Evolutionary conservation across 2,888 invertebrate species (phyloP).

Genomic region (Thumatha senex): DNA sequence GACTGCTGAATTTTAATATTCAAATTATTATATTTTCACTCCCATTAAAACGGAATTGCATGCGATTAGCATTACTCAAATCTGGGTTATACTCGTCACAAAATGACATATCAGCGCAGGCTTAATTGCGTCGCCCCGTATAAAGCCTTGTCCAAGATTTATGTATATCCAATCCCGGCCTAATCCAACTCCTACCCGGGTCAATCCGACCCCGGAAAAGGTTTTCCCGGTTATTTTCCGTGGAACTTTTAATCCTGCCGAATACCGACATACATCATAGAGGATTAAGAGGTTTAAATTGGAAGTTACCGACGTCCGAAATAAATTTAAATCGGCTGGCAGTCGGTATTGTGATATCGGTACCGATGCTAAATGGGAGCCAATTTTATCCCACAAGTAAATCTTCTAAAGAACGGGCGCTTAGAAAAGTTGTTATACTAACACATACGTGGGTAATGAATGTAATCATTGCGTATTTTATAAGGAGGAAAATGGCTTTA

Average conservation of each 20-base stretch:
- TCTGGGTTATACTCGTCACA: slow-evolving; percentile 60
- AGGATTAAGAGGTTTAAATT: slow-evolving; percentile 84
- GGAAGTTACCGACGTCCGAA: slow-evolving; percentile 84
- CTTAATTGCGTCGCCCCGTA: slow-evolving; percentile 77
- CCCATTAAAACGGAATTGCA: slow-evolving; percentile 43
- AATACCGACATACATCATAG: slow-evolving; percentile 84
- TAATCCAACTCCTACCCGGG: slow-evolving; percentile 79
- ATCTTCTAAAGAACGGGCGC: slow-evolving; percentile 60
- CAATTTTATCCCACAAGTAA: slow-evolving; percentile 75
- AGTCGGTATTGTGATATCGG: slow-evolving; percentile 82
- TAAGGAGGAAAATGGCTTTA: slow-evolving; percentile 4
- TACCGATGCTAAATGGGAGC: slow-evolving; percentile 77
- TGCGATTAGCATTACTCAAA: slow-evolving; percentile 62
- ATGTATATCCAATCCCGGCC: slow-evolving; percentile 82
- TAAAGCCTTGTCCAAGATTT: slow-evolving; percentile 78
- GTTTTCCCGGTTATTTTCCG: slow-evolving; percentile 84
- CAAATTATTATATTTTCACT: slow-evolving; percentile 65
- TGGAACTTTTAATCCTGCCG: slow-evolving; percentile 83
- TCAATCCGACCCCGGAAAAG: slow-evolving; percentile 83
- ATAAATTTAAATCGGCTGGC: slow-evolving; percentile 83
- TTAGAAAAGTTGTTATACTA: slow-evolving; percentile 50
- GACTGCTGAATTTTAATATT: slow-evolving; percentile 79
- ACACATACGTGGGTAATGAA: slow-evolving; percentile 32
- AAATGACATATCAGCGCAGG: slow-evolving; percentile 78
- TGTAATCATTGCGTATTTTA: slow-evolving; percentile 8